Evolutionary conservation across 2,113 vertebrate species (phyloP), one percentile per base, ranked within the genome.

Genomic region (Conger conger): DNA sequence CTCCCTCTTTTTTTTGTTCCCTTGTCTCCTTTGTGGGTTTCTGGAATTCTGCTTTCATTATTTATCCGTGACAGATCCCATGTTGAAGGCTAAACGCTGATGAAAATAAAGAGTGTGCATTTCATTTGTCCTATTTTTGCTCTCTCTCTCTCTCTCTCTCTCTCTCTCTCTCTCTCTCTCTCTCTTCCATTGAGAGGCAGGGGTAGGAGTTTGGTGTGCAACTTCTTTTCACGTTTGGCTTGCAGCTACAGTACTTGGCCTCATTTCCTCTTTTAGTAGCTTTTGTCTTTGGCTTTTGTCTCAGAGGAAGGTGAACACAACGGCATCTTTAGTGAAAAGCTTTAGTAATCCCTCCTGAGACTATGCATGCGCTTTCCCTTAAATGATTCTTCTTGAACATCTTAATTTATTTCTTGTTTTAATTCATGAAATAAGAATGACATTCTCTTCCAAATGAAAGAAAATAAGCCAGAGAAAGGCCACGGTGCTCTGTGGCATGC

Each of bases 81-180:
- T 79, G 90, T 91, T 92, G 89, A 87, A 91, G 91, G 91, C 94
- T 91, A 93, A 92, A 91, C 80, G 60, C 91, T 93, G 91, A 94
- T 94, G 89, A 92, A 87, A 93, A 93, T 90, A 86, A 92, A 92
- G 93, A 87, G 89, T 86, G 5, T 82, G 88, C 68, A 42, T 91
- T 92, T 87, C 82, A 89, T 91, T 91, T 84, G 87, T 91, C 88
- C 88, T 83, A 83, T 82, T 42, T 30, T 79, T 53, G 4, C 3
- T 78, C 38, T 85, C 81, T n/a, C 42, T 13, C 45, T 82, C 1
- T 38, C 76, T 83, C 50, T 77, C 27, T 78, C 16, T 57, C 35
- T 83, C 73, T 20, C 60, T 63, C 38, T 57, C 45, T 80, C 16
- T 6, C 81, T 83, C 35, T 11, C 50, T 30, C 36, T n/a, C 80